Base-by-base conservation (phyloP, 2,113 vertebrate genomes). In the Glaucomys volans region DNA sequence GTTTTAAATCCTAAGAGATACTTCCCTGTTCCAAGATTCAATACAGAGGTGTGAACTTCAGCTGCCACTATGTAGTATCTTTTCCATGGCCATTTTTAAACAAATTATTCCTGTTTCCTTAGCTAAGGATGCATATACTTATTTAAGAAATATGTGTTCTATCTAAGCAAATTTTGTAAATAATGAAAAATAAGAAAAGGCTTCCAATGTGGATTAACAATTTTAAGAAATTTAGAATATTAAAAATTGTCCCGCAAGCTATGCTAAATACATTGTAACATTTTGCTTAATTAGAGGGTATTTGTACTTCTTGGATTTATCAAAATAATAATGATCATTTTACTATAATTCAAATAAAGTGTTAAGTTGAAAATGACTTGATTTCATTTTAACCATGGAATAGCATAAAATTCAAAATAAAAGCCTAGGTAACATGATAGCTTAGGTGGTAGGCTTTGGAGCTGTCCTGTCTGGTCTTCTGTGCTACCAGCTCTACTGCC, bases 311-410 rank as follows among this genome's bases (percentile, higher is more conserved):
- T 66, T 87, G 64, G 28, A 2, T 0, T 72, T 79, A 86, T 30
- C 30, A 77, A 57, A 94, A 87, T 42, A 67, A 44, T 88, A 71
- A 42, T 22, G 72, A 82, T 47, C 8, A 72, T 86, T 76, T 66
- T 71, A 59, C 17, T 32, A 3, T 42, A 90, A 94, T 24, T 82
- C 16, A 72, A 69, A 72, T 4, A 62, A 76, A 62, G 8, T 37
- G 0, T 44, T 66, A 40, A 69, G n/a, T 35, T 90, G n/a, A 77
- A 17, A 57, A n/a, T 71, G 44, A 81, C 30, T 74, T 72, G 52
- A 62, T 75, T 79, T 93, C n/a, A 62, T 76, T 20, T 40, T 90
- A 62, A 71, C 47, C 94, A 85, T 87, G 32, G 2, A 95, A 94
- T 20, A 11, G 2, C 30, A n/a, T 32, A 40, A 62, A 76, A 69